Conservation (phyloP, 2,797 vertebrate genomes). For the Acrocephalus scirpaceus region DNA sequence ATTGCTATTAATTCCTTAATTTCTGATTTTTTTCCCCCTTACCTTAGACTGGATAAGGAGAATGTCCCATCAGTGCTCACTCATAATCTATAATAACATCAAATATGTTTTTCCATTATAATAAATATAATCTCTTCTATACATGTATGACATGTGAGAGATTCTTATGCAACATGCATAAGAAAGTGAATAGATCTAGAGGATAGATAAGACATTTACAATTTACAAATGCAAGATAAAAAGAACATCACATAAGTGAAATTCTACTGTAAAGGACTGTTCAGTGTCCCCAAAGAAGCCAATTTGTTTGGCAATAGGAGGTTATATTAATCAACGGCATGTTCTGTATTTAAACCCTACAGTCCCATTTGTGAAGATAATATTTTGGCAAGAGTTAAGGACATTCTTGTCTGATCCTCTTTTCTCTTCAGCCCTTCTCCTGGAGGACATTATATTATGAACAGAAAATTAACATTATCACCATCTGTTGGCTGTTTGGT, state of each 20-base stretch:
- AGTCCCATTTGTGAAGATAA: neutral
- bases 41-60: neutral
- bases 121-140: neutral
- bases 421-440: conserved; percentile 40
- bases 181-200: neutral
- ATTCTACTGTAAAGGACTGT: neutral
- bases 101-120: neutral
- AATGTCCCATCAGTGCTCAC: neutral
- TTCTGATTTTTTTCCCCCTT: neutral
- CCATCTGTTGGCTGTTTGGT: conserved; percentile 56
- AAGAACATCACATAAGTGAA: neutral
- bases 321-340: neutral
- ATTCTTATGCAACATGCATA: neutral
- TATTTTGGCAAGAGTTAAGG: neutral
- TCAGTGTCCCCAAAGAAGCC: neutral
- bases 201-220: neutral
- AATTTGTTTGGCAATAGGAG: neutral
- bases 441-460: neutral
- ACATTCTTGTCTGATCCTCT: neutral
- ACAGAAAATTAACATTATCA: conserved; percentile 51
- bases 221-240: neutral
- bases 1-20: neutral
- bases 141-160: neutral
- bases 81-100: neutral
- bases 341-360: neutral